Conservation (phyloP, 2,113 vertebrate species). For the Hemicordylus capensis region DNA sequence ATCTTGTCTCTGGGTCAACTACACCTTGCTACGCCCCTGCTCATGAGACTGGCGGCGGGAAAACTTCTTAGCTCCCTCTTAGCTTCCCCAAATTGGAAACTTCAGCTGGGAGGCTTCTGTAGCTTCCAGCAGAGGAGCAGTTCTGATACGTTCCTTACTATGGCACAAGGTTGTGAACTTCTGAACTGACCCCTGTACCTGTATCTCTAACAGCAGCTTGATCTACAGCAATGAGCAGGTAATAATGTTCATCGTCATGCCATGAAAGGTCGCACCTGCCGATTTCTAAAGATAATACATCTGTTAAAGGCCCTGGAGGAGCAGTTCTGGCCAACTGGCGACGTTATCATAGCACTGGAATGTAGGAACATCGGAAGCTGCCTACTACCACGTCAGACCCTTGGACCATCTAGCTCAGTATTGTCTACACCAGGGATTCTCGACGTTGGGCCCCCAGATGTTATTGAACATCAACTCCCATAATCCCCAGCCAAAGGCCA, state of each 20-base stretch:
- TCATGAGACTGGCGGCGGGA: neutral
- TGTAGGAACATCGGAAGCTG: no score
- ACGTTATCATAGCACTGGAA: neutral
- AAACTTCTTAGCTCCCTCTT: neutral
- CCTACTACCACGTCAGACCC: no score
- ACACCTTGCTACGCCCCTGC: no score
- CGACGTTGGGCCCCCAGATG: no score
- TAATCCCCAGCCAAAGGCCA: no score
- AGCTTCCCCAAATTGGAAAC: neutral
- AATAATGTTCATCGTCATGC: neutral
- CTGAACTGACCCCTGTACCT: neutral
- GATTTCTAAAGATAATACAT: neutral
- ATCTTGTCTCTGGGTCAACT: no score
- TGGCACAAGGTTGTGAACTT: neutral
- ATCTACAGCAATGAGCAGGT: neutral
- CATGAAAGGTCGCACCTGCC: neutral
- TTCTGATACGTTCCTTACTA: neutral
- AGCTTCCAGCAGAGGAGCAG: neutral
- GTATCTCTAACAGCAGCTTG: neutral
- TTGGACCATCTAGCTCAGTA: no score
- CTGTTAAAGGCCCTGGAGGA: neutral
- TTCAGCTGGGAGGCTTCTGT: neutral
- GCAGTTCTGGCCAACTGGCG: neutral
- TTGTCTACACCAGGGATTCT: no score
- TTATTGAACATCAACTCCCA: no score